phyloP scores from a whole-genome alignment of 37 sponge, comb jelly and placozoan genomes.

The Tethya wilhelma region DNA sequence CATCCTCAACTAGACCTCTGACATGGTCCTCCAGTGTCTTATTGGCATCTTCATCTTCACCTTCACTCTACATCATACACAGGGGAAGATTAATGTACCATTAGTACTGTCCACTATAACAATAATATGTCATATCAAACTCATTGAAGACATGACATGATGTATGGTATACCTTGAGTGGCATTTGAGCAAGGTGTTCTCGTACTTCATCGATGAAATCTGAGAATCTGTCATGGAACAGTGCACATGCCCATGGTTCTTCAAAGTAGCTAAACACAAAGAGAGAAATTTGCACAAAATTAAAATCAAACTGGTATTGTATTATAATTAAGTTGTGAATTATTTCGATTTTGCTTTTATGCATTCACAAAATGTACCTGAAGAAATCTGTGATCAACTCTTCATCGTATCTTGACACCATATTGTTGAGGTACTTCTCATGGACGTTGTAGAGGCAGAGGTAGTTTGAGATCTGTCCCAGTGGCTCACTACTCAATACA shows the following conservation, averaged over 20 bases:
- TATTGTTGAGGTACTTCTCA: constrained; percentile 94
- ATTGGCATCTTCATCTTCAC: neutral
- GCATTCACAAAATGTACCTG: constrained; percentile 14
- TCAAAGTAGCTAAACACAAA: constrained; percentile 62
- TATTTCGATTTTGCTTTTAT: neutral
- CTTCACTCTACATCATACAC: too few relatives aligned
- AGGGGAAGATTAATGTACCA: neutral
- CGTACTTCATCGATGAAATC: constrained; percentile 86
- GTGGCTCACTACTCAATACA: constrained; percentile 46
- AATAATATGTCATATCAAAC: neutral
- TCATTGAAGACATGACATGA: neutral
- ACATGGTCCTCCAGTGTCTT: neutral
- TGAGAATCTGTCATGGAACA: constrained; percentile 92
- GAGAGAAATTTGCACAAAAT: neutral
- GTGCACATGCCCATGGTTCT: constrained; percentile 87
- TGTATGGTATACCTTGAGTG: neutral
- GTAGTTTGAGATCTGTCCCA: constrained; percentile 50
- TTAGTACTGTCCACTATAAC: neutral
- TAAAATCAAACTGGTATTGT: neutral
- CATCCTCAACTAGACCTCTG: neutral
- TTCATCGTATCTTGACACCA: constrained; percentile 60
- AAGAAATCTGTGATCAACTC: constrained; percentile 73
- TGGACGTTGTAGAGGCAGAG: constrained; percentile 84
- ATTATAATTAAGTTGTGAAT: neutral
- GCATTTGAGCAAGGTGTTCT: constrained; percentile 50